Base-by-base conservation (phyloP, 2,888 invertebrate genomes). In the Apamea crenata region DNA sequence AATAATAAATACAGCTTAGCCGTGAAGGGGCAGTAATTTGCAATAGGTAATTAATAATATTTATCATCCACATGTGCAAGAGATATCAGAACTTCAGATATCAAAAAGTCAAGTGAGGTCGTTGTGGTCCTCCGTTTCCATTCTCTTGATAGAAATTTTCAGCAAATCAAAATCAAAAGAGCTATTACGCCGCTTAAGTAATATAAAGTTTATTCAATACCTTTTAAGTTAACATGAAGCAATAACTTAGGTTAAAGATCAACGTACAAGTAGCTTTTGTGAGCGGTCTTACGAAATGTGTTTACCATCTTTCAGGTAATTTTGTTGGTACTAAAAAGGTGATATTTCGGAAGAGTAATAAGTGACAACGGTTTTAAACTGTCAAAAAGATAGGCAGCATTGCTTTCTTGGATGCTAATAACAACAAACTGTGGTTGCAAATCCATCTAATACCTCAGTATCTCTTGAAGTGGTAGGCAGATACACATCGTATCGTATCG, bases 211-310 rank as follows among this genome's bases (percentile, higher is more conserved):
- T 59, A 81, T 78, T 78, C 59, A 79, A 59, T 66, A 53, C 50
- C 8, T 79, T 29, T 66, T 83, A 29, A 53, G n/a, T 70, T 25
- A 0, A 67, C 44, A 36, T 84, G 36, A 16, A 16, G 66, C 53
- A 79, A 72, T 79, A 69, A 73, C 18, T 73, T 59, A 36, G 32
- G 68, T 69, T 25, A 80, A 85, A 85, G 68, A 80, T 73, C 40
- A 73, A 69, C 21, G 32, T 25, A 65, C 18, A 18, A 56, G 40
- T 36, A 59, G 6, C 1, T 59, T 70, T 56, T 68, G 56, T 68
- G 0, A 69, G 36, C 73, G 25, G 14, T 80, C 25, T 82, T 84
- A 29, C 12, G 21, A 69, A 44, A 84, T 32, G 25, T 66, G 53
- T 53, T 36, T 18, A 44, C 12, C 36, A 25, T 29, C 7, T 84